Evolutionary conservation across 2,888 invertebrate species (phyloP), one percentile per base, ranked within the genome.

Genomic region (Eupithecia vulgata): DNA sequence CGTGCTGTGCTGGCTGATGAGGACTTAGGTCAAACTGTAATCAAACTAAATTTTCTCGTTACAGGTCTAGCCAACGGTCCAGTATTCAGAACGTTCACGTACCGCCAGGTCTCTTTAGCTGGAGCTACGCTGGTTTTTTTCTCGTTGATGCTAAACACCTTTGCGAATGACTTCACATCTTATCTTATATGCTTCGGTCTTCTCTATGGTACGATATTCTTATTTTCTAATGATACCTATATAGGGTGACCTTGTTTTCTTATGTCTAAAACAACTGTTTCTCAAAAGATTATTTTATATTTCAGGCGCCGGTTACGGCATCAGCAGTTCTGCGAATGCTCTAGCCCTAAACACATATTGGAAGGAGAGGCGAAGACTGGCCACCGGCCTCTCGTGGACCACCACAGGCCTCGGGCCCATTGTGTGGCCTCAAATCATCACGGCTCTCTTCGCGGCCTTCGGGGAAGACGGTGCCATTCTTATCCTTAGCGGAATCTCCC

Each of bases 331-430:
- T 0, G 95, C 97, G 4, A 96, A 96, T 81, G 95, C 96, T 15
- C 86, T 97, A 77, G 97, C 97, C 3, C 88, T 97, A 73, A 97
- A 97, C 83, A 96, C 97, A 5, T 97, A 96, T 86, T 97, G 97
- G 92, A 96, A 96, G 85, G 94, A 95, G 69, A 95, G 95, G 85
- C 94, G 97, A 86, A 94, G 97, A 84, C 90, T 96, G 59, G 97
- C 97, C 0, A 96, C 96, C 0, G 96, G 97, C 0, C 90, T 96
- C 70, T 96, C 96, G 78, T 96, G 96, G 95, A 96, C 96, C 0
- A 95, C 96, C 0, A 96, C 97, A 4, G 97, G 96, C 0, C 84
- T 97, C 37, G 97, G 97, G 0, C 97, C 97, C 1, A 96, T 97
- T 59, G 82, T 97, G 68, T 96, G 97, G 95, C 97, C 97, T 4